A percentile compares a stretch with the other conserved stretches of the same genome.
These are phyloP conservation scores for Tetragnatha versicolor DNA, from an alignment of 1,140 invertebrate genomes.

Conservation along the genomic window DNA sequence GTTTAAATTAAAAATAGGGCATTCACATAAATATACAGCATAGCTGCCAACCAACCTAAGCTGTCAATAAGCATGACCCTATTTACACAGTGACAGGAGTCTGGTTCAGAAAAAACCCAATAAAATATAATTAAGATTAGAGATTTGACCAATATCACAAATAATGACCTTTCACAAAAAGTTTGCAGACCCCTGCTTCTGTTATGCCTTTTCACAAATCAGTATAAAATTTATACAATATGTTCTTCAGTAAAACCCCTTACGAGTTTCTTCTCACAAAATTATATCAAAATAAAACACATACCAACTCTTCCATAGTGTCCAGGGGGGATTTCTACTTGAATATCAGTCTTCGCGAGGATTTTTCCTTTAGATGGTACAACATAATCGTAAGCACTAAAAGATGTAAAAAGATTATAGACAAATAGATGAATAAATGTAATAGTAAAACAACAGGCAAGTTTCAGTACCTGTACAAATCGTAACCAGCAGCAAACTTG, in stretches of 20 bases:
- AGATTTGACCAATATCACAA: too few relatives aligned
- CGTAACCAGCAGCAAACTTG: slow-evolving; percentile 84
- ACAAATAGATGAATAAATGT: background rate
- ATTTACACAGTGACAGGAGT: too few relatives aligned
- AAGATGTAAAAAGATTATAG: slow-evolving; percentile 59
- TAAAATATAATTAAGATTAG: too few relatives aligned
- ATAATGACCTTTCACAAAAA: too few relatives aligned
- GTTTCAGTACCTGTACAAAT: slow-evolving; percentile 78
- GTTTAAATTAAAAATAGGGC: too few relatives aligned
- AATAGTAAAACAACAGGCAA: background rate
- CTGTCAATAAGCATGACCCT: too few relatives aligned
- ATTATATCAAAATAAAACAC: background rate
- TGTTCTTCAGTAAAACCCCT: background rate
- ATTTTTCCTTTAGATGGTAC: slow-evolving; percentile 85
- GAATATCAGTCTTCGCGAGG: slow-evolving; percentile 90
- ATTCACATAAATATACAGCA: too few relatives aligned
- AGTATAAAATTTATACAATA: background rate
- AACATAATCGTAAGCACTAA: slow-evolving; percentile 84
- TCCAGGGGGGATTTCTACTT: slow-evolving; percentile 73
- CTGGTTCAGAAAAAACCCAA: too few relatives aligned
- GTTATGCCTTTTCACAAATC: too few relatives aligned
- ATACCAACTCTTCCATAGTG: slow-evolving; percentile 87
- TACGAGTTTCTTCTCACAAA: too few relatives aligned
- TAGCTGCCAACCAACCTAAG: too few relatives aligned
- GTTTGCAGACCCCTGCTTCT: too few relatives aligned